These are phyloP conservation scores for Pedetes capensis DNA, from an alignment of 2,113 vertebrate genomes.

Conservation along the genomic window DNA sequence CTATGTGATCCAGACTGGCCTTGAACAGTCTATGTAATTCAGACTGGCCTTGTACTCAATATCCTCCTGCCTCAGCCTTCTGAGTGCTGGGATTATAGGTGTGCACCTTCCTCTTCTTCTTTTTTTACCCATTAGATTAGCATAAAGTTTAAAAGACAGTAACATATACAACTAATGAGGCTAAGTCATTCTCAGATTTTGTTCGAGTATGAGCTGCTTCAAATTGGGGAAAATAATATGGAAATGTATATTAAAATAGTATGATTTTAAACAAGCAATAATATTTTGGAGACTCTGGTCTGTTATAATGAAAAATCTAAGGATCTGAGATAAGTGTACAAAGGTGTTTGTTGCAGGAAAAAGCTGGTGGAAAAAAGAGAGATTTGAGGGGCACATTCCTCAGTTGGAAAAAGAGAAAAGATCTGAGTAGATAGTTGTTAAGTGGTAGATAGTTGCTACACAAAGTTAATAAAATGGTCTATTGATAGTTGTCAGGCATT, in stretches of 20 bases:
- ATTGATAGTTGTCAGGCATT: not conserved
- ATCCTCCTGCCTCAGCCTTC: too few species aligned
- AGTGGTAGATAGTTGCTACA: not conserved
- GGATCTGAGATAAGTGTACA: not conserved
- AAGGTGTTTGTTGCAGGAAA: not conserved
- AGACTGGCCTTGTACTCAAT: too few species aligned
- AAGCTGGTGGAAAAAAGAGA: not conserved
- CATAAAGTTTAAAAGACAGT: not conserved
- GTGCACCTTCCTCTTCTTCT: too few species aligned
- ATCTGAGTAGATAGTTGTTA: not conserved
- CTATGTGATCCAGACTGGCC: too few species aligned
- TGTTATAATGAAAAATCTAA: not conserved
- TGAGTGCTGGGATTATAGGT: too few species aligned
- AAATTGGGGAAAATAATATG: not conserved
- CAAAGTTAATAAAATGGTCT: slow-evolving; percentile 13
- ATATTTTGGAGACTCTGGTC: not conserved
- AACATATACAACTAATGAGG: not conserved
- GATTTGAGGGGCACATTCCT: not conserved
- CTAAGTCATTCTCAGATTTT: not conserved
- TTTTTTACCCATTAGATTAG: not conserved
- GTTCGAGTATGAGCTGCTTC: not conserved
- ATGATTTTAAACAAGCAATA: not conserved
- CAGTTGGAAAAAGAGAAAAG: not conserved
- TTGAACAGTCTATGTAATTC: too few species aligned
- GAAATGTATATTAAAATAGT: not conserved